These are phyloP conservation scores for Melanchra persicariae DNA, from an alignment of 2,888 invertebrate species.

Conservation along the genomic window DNA sequence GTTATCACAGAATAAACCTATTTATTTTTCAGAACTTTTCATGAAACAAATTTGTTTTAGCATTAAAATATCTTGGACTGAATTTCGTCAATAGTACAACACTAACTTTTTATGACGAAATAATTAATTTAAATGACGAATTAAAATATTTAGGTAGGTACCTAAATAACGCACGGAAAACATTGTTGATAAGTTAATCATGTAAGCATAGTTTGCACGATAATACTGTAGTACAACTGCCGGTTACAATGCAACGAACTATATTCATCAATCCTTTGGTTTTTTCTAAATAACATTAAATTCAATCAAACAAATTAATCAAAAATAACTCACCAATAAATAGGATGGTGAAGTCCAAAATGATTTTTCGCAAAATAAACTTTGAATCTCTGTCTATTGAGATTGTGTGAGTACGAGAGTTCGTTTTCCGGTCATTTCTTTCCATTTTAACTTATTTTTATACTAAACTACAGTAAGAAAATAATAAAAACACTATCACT, in stretches of 20 bases:
- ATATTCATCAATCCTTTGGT: not conserved
- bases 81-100: not conserved
- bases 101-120: not conserved
- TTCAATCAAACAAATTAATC: conserved; percentile 12
- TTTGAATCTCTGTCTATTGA: conserved; percentile 90
- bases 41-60: not conserved
- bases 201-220: conserved; percentile 25
- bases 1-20: not conserved
- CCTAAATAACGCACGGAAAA: conserved; percentile 3
- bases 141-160: not conserved
- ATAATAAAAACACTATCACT: conserved; percentile 71
- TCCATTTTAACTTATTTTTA: conserved; percentile 79
- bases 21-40: not conserved
- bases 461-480: conserved; percentile 60
- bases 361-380: conserved; percentile 92
- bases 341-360: conserved; percentile 92
- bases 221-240: conserved; percentile 21
- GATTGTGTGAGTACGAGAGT: conserved; percentile 82
- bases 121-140: conserved; percentile 1
- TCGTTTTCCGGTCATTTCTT: conserved; percentile 84
- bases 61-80: not conserved
- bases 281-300: not conserved
- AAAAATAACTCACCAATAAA: conserved; percentile 92
- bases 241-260: conserved; percentile 17
- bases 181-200: conserved; percentile 23